These are phyloP conservation scores for Ophiothrix spiculata DNA, from an alignment of 35 echinoderm and acorn worm species.

Conservation along the genomic window DNA sequence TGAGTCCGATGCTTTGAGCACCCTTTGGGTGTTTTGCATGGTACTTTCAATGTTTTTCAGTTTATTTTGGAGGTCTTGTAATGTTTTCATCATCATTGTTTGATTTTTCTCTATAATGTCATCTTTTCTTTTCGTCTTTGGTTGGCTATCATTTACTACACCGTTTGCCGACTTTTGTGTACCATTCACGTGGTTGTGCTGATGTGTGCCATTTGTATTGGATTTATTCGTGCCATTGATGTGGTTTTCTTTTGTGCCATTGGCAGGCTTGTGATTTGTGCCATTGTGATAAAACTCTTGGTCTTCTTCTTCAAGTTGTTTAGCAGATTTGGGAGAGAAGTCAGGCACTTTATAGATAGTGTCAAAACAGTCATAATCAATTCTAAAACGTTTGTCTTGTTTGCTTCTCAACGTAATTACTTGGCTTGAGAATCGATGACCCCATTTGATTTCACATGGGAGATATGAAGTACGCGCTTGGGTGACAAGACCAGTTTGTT, in stretches of 20 bases:
- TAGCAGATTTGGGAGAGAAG: conserved; percentile 50
- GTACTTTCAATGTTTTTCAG: not conserved
- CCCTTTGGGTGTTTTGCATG: too few species aligned
- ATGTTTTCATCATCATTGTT: not conserved
- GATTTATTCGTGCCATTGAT: not conserved
- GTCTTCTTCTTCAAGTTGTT: conserved; percentile 41
- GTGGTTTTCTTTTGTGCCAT: not conserved
- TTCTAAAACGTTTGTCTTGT: conserved; percentile 43
- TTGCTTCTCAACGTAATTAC: conserved; percentile 53
- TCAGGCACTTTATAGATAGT: conserved; percentile 42
- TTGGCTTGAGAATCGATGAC: conserved; percentile 78
- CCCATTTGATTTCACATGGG: conserved; percentile 90
- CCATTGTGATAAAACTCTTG: not conserved
- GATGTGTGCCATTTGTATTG: not conserved
- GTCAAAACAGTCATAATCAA: conserved; percentile 90
- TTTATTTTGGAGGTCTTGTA: not conserved
- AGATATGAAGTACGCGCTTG: conserved; percentile 88
- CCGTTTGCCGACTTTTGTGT: too few species aligned
- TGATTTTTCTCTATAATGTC: not conserved
- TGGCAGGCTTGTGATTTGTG: not conserved
- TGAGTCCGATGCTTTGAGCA: too few species aligned
- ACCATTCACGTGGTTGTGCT: too few species aligned
- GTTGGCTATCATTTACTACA: not conserved
- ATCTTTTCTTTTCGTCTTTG: not conserved
- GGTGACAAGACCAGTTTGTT: conserved; percentile 80